phyloP scores from a whole-genome alignment of 2,797 vertebrate species.

The Phylloscopus collybita region DNA sequence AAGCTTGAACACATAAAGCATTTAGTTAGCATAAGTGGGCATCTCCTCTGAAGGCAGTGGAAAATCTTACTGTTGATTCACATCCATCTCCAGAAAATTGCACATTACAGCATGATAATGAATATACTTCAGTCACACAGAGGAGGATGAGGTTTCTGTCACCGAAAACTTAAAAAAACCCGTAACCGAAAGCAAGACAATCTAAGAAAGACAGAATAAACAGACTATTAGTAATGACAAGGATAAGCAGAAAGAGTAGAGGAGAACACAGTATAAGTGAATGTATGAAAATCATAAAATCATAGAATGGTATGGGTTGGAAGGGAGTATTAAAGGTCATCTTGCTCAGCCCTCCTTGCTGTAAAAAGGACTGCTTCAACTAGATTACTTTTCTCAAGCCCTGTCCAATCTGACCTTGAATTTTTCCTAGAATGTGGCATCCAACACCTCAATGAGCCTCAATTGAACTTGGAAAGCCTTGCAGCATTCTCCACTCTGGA shows the following conservation, averaged over 20 bases:
- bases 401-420: neutral
- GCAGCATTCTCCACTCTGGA: neutral
- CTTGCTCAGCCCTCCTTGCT: neutral
- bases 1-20: neutral
- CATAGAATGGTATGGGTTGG: neutral
- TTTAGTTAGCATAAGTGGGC: neutral
- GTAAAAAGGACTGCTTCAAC: neutral
- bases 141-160: neutral
- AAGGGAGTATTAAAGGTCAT: neutral
- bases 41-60: neutral
- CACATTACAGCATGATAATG: fast-evolving
- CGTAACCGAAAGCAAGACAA: neutral
- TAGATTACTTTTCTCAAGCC: neutral
- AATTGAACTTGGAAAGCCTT: neutral
- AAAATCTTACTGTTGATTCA: neutral
- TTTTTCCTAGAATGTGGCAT: neutral
- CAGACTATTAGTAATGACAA: neutral
- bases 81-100: neutral
- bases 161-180: neutral
- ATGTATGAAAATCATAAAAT: neutral
- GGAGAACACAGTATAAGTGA: neutral
- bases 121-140: neutral
- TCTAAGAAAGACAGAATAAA: neutral
- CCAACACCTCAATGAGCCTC: neutral
- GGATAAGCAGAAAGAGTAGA: neutral